Base-by-base conservation (phyloP, 2,113 vertebrate species). In the Nesogale talazaci region DNA sequence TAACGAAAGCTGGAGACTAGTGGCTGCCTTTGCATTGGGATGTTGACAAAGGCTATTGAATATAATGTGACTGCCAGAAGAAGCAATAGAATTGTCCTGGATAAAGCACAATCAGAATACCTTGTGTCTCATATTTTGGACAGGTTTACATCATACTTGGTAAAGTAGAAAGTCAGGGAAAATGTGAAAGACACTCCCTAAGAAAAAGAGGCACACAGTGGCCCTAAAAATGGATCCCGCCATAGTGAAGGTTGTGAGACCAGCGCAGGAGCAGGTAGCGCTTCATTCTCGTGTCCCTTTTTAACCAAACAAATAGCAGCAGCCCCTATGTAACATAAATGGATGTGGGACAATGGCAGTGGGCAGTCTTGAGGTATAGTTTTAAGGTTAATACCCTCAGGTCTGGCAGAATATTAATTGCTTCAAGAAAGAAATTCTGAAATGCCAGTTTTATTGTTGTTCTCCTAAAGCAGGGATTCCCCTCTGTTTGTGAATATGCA, bases 351-450 rank as follows among this genome's bases (percentile, higher is more conserved):
- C 61, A 9, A 83, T n/a, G 34, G 23, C 31, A 77, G 25, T 87
- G 14, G 27, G 20, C 34, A 14, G 12, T 81, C 69, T 91, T 81
- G 67, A 84, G 87, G 2, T 27, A 57, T 81, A 22, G 34, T 6
- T 92, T 86, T 7, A n/a, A 22, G 29, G 81, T 46, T 36, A 85
- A 29, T 78, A 57, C 19, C 27, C 34, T 70, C 0, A 63, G 15
- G 23, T 29, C 19, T 88, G 91, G 72, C 38, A 65, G 69, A 94
- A 87, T 40, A 22, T 38, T 87, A 87, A 36, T 10, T 12, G 6
- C 36, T 95, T 92, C 52, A 34, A 88, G 78, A 84, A 67, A 91
- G 77, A 74, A 79, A 65, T 89, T 40, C 56, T 86, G 17, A 81
- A 72, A 23, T 19, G 23, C 15, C 31, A 10, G 2, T 52, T 61